Evolutionary conservation across 2,797 vertebrate species (phyloP), one percentile per base, ranked within the genome.

Genomic region (Limnodromus scolopaceus): DNA sequence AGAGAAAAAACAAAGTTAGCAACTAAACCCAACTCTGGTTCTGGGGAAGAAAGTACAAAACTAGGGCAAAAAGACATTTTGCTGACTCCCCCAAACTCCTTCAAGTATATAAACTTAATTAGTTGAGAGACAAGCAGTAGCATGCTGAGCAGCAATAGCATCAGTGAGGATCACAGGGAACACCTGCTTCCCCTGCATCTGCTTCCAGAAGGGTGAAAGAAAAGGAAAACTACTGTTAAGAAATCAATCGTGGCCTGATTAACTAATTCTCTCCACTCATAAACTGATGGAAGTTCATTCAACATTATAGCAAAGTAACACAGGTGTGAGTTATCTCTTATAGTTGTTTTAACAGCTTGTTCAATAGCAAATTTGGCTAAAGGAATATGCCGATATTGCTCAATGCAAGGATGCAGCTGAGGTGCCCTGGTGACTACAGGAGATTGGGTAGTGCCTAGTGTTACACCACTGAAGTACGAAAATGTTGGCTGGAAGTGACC

Each of bases 361-460:
- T 25, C 45, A 36, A 51, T 19, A 48, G 22, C 6, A 34, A 69
- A 30, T 38, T 46, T 68, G 60, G 36, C 39, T 28, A 39, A 32
- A 78, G 55, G 18, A 19, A 39, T 11, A 8, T 12, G 20, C 36
- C 36, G 34, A 0, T 5, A 11, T 3, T 27, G 12, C 34, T 43
- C 74, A 53, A 19, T 6, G n/a, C 10, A 39, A 61, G 41, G 77
- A 34, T 32, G 51, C 45, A 84, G 46, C 72, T 64, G 53, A 76
- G 55, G 23, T 17, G 28, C 9, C 5, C 6, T n/a, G 53, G 48
- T 66, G 38, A 12, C 10, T 72, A 16, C 48, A 55, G 58, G 30
- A 43, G 32, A n/a, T 24, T 25, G 54, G 34, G 57, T 6, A 46
- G n/a, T 3, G 2, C 17, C 25, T 25, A 10, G 6, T 19, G 41